Evolutionary conservation across 2,113 vertebrate genomes (phyloP).

Genomic region (Litocranius walleri): DNA sequence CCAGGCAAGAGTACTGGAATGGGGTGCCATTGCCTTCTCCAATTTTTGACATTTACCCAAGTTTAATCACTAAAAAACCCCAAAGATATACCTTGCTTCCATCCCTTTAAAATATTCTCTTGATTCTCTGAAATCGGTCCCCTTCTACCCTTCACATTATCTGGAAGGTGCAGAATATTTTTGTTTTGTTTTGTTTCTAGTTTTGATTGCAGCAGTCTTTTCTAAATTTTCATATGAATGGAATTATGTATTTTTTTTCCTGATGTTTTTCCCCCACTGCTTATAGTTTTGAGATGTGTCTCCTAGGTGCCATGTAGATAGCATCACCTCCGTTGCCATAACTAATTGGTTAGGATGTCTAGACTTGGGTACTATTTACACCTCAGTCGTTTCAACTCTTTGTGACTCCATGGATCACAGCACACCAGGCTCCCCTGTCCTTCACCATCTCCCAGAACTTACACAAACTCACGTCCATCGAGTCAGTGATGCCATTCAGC

Average conservation of each 20-base stretch:
- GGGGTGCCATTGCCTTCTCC: no score
- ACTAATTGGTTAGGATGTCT: not conserved
- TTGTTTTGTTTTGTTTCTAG: not conserved
- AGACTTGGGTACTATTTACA: not conserved
- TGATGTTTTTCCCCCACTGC: not conserved
- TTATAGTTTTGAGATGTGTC: not conserved
- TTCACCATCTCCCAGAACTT: not conserved
- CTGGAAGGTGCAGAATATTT: not conserved
- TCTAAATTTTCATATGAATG: not conserved
- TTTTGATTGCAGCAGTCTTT: not conserved
- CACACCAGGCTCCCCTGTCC: fast-evolving
- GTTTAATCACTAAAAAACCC: not conserved
- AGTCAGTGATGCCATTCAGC: fast-evolving
- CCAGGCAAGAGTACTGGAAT: no score
- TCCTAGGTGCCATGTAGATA: no score
- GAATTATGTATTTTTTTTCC: not conserved
- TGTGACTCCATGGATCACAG: fast-evolving
- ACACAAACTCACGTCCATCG: not conserved
- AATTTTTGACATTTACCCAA: not conserved
- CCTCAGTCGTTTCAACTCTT: not conserved
- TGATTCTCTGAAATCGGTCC: not conserved
- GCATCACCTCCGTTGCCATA: not conserved
- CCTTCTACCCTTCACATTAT: not conserved
- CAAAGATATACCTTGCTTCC: not conserved
- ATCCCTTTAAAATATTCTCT: not conserved